Conservation (phyloP, 2,797 vertebrate genomes). For the Parambassis ranga region DNA sequence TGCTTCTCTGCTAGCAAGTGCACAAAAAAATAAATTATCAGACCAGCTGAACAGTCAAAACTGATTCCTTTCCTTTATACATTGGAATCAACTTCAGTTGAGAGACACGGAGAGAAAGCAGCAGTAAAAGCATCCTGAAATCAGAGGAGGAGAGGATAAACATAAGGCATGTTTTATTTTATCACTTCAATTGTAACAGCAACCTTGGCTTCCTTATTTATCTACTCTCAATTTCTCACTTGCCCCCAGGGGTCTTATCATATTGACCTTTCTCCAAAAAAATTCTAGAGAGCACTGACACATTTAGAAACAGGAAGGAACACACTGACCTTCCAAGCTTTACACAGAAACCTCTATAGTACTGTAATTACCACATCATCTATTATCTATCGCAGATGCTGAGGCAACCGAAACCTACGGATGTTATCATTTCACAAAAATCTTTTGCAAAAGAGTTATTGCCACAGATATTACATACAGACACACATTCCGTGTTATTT, state of each 20-base stretch:
- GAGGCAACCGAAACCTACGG: constrained; percentile 71
- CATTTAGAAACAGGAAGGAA: constrained; percentile 59
- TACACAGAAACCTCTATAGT: constrained; percentile 55
- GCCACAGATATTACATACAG: constrained; percentile 67
- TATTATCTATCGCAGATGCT: constrained; percentile 77
- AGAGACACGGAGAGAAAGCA: neutral
- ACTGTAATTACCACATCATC: constrained; percentile 67
- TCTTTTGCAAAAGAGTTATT: constrained; percentile 56
- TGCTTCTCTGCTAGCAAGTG: constrained; percentile 10
- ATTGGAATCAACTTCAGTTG: neutral
- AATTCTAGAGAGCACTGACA: constrained; percentile 27
- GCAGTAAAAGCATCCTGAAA: neutral
- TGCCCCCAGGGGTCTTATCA: neutral
- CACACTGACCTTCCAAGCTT: constrained; percentile 41
- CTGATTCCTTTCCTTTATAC: neutral
- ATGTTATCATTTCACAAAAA: constrained; percentile 74
- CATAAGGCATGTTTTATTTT: constrained; percentile 12
- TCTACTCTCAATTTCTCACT: constrained; percentile 35
- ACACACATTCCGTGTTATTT: constrained; percentile 64
- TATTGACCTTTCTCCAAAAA: constrained; percentile 29
- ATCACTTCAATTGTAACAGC: constrained; percentile 33
- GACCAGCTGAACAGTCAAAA: neutral
- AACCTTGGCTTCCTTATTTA: constrained; percentile 39
- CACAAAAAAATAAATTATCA: neutral
- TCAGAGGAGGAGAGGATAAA: neutral